phyloP scores from a whole-genome alignment of 1,140 invertebrate species.

The Drosophila bifasciata region DNA sequence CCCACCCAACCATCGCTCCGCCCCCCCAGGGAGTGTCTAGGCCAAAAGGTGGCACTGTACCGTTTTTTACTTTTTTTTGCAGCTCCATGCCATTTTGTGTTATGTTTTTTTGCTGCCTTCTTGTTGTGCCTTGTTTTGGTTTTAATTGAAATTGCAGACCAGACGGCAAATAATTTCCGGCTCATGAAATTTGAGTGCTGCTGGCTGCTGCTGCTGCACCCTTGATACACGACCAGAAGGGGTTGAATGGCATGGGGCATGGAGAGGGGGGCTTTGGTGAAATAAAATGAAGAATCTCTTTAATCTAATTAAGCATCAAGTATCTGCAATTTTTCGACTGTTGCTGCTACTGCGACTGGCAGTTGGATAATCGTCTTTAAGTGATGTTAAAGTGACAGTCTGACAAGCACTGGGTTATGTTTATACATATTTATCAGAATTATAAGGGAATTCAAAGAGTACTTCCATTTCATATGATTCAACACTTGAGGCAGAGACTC shows the following conservation, averaged over 20 bases:
- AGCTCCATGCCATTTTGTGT: slow-evolving; percentile 16
- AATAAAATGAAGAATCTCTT: slow-evolving; percentile 45
- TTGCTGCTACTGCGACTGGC: no score
- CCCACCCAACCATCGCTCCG: no score
- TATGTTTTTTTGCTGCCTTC: slow-evolving; percentile 13
- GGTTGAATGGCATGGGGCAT: background rate
- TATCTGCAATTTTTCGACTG: no score
- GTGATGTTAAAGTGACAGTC: no score
- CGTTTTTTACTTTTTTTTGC: background rate
- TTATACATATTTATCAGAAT: no score
- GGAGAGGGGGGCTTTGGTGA: background rate
- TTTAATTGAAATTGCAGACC: slow-evolving; percentile 79
- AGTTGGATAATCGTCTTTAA: no score
- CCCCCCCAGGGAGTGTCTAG: slow-evolving; percentile 6
- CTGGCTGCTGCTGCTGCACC: slow-evolving; percentile 34
- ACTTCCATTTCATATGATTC: no score
- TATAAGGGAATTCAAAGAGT: no score
- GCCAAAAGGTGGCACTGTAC: slow-evolving; percentile 20
- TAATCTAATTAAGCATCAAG: slow-evolving; percentile 66
- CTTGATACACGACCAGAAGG: slow-evolving; percentile 16
- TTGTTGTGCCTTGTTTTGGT: slow-evolving; percentile 8
- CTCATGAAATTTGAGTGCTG: slow-evolving; percentile 69
- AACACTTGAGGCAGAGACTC: no score
- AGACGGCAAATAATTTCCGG: slow-evolving; percentile 78
- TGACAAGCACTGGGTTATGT: no score